These are phyloP conservation scores for Sphyrna mokarran DNA, from an alignment of 2,113 vertebrate genomes.

Conservation along the genomic window DNA sequence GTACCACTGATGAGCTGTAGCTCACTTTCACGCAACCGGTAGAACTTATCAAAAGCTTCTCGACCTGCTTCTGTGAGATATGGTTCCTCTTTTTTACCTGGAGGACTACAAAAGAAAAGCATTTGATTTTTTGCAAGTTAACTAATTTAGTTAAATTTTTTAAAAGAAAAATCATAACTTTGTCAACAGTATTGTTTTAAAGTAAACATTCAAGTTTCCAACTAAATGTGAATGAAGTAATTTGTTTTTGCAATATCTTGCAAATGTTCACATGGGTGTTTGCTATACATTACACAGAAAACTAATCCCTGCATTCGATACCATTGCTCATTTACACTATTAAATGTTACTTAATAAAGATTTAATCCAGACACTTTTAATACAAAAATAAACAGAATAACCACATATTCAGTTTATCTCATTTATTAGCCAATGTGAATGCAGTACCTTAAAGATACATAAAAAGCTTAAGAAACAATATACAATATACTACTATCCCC, in stretches of 20 bases:
- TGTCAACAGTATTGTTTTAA: background rate
- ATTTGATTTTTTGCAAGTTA: background rate
- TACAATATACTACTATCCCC: background rate
- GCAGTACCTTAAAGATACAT: background rate
- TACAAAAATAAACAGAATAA: background rate
- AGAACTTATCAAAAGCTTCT: constrained; percentile 84
- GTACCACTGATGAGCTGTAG: constrained; percentile 66
- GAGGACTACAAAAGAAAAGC: constrained; percentile 61
- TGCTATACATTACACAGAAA: background rate
- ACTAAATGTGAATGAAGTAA: background rate
- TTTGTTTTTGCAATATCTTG: background rate
- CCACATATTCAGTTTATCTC: background rate
- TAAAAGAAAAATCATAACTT: background rate
- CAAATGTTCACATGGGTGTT: background rate
- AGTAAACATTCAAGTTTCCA: background rate
- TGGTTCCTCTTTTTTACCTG: constrained; percentile 76
- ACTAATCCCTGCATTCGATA: background rate
- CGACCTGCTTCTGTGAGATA: constrained; percentile 87
- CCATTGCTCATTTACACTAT: background rate
- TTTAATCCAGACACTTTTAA: background rate
- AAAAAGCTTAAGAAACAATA: background rate
- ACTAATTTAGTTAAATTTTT: background rate
- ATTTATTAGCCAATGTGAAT: background rate
- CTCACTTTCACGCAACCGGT: constrained; percentile 72
- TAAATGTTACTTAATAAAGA: background rate